A percentile compares a stretch with the other conserved stretches of the same genome.
Evolutionary conservation across 2,888 invertebrate species (phyloP).

Genomic region (Acanthoscelides obtectus): DNA sequence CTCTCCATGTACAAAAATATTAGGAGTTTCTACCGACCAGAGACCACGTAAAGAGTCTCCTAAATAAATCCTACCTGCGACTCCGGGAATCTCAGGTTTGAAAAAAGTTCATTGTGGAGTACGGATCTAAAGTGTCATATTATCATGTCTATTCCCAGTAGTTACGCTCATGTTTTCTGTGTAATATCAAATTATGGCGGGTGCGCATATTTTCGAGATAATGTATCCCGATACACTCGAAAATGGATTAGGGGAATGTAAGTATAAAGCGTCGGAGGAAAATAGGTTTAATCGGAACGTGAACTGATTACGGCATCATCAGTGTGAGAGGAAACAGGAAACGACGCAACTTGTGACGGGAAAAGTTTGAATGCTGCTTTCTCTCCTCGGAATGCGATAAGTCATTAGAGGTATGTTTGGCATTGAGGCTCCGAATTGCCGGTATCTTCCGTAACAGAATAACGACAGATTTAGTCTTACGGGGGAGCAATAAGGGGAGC

Average conservation of each 20-base stretch:
- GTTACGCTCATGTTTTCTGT: neutral
- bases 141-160: too few relatives aligned
- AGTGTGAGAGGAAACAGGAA: neutral
- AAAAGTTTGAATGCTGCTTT: neutral
- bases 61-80: too few relatives aligned
- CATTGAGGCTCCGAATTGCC: too few relatives aligned
- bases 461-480: too few relatives aligned
- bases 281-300: conserved; percentile 6
- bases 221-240: neutral
- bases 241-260: neutral
- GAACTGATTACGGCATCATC: neutral
- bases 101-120: too few relatives aligned
- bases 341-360: neutral
- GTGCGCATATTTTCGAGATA: neutral
- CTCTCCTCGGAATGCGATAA: neutral
- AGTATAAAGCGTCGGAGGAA: neutral
- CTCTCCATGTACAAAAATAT: too few relatives aligned
- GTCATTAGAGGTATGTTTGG: neutral
- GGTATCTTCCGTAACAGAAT: too few relatives aligned
- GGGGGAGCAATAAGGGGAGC: too few relatives aligned
- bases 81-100: too few relatives aligned
- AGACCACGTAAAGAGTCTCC: too few relatives aligned
- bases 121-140: too few relatives aligned
- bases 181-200: neutral
- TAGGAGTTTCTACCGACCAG: too few relatives aligned